Base-by-base conservation (phyloP, 2,113 vertebrate species). In the Tupaia tana region DNA sequence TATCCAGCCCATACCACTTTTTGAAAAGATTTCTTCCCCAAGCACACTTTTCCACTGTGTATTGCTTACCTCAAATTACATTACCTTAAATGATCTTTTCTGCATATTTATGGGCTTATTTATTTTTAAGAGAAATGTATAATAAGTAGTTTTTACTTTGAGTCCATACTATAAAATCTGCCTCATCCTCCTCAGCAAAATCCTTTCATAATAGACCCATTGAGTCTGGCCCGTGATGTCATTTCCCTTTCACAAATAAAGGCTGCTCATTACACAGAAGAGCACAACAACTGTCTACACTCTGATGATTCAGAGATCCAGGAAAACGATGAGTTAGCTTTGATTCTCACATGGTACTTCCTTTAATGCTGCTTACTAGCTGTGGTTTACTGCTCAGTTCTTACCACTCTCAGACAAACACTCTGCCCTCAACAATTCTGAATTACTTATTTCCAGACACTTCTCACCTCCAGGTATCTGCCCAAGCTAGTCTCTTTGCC, bases 231-330 rank as follows among this genome's bases (percentile, higher is more conserved):
- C 70, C 24, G 25, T 13, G 14, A 3, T 61, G 34, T 79, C 56
- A 66, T 89, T 91, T 77, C 13, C 54, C 3, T 87, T 19, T 43
- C 56, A 11, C 1, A 89, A 34, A 91, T 69, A 94, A 95, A 92
- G 80, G n/a, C 19, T 89, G 82, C 63, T 82, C 74, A 12, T 54
- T 31, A 64, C 66, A 58, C 52, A 70, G 79, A 87, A 29, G 9
- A 73, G 52, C 8, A 52, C n/a, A 15, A 14, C 80, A 15, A 14
- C 80, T 86, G 22, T 64, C 0, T 10, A 34, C 52, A 64, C 31
- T 43, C 14, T 4, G 67, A 90, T 94, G 94, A 96, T n/a, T 95
- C 95, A 92, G 80, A 97, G 85, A 88, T 59, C 15, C 14, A 64
- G 75, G 77, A 73, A 79, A 71, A 73, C 34, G 29, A 63, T 81